Conservation (phyloP, 1,140 invertebrate genomes). For the Plutomurus gul region DNA sequence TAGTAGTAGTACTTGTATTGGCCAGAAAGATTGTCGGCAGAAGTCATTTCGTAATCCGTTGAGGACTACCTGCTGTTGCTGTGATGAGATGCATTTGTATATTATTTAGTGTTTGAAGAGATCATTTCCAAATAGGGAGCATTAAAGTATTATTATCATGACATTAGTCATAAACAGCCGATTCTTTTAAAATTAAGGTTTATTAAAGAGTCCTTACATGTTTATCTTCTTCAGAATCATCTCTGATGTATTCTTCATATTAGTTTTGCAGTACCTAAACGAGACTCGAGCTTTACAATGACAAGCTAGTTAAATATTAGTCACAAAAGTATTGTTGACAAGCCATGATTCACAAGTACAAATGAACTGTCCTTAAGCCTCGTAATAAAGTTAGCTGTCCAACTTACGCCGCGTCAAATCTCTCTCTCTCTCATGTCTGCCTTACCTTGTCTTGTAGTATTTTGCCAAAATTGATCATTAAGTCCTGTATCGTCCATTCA, state of each 20-base stretch:
- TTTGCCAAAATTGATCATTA: conserved; percentile 22
- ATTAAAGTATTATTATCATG: not conserved
- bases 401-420: not conserved
- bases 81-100: not conserved
- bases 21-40: too few species aligned
- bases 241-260: not conserved
- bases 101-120: not conserved
- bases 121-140: not conserved
- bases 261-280: not conserved
- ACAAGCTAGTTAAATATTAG: not conserved
- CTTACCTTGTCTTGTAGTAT: not conserved
- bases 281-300: not conserved
- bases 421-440: not conserved
- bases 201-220: not conserved
- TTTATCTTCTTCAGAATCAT: not conserved
- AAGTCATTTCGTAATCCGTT: too few species aligned
- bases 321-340: conserved; percentile 12
- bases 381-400: not conserved
- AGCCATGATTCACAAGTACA: not conserved
- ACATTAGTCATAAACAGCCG: not conserved
- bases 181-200: not conserved
- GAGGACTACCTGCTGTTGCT: too few species aligned
- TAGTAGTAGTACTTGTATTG: too few species aligned
- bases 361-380: not conserved
- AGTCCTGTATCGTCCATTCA: conserved; percentile 1